Percentiles rank a stretch among this genome's conserved stretches.
Conservation (phyloP, 2,797 vertebrate genomes). For the Galago senegalensis region DNA sequence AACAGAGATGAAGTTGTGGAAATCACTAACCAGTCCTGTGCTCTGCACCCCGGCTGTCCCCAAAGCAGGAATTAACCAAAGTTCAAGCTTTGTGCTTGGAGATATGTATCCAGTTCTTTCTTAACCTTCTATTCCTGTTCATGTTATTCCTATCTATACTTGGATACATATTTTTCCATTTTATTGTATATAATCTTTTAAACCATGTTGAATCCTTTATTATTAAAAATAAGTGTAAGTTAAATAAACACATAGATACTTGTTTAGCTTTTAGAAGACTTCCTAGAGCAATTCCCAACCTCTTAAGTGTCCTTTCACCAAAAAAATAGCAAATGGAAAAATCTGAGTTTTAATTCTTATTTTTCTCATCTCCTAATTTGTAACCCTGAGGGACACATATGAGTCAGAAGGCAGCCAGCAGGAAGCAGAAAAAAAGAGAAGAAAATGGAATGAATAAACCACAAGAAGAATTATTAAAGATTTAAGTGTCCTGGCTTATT, state of each 20-base stretch:
- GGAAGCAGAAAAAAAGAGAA: background rate
- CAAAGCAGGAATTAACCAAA: background rate
- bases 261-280: constrained; percentile 7
- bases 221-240: background rate
- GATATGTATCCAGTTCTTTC: background rate
- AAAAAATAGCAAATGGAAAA: constrained; percentile 45
- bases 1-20: background rate
- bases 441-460: background rate
- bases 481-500: background rate
- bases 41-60: background rate
- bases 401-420: background rate
- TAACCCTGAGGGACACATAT: background rate
- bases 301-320: background rate
- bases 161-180: constrained; percentile 1
- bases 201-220: constrained; percentile 29
- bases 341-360: background rate
- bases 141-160: background rate
- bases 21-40: background rate
- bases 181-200: constrained; percentile 17
- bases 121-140: background rate
- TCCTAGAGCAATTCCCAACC: background rate
- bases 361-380: background rate
- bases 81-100: background rate
- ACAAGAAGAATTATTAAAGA: background rate
- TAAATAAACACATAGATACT: background rate